Conservation (phyloP, 2,797 vertebrate species). For the Leontocebus nigricollis region DNA sequence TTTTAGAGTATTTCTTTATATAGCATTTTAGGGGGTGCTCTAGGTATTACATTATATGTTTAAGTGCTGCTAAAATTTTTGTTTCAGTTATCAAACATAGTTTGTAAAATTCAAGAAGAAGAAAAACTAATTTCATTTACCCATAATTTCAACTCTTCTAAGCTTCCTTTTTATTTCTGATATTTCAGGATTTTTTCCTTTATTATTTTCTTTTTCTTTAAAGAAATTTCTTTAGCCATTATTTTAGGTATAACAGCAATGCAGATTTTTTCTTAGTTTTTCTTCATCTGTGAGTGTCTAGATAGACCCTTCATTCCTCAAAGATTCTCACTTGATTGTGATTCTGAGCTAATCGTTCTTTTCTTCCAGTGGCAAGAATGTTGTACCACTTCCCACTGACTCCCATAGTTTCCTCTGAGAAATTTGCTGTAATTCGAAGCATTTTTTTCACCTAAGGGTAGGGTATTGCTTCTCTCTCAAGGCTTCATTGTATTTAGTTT, state of each 20-base stretch:
- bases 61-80: neutral
- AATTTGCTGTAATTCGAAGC: fast-evolving
- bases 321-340: fast-evolving
- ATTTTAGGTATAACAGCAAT: neutral
- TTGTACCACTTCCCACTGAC: fast-evolving
- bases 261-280: neutral
- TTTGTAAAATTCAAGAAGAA: neutral
- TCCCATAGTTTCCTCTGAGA: neutral
- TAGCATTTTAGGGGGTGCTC: too few species aligned
- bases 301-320: fast-evolving
- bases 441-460: neutral
- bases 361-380: too few species aligned
- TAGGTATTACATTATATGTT: neutral
- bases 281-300: neutral
- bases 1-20: neutral
- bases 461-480: neutral
- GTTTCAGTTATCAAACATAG: neutral
- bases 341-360: fast-evolving
- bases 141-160: neutral
- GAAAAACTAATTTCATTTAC: neutral
- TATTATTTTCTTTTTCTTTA: neutral
- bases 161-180: neutral
- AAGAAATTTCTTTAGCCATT: neutral
- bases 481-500: neutral
- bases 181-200: neutral